Base-by-base conservation (phyloP, 2,888 invertebrate genomes). In the Volucella zonaria region DNA sequence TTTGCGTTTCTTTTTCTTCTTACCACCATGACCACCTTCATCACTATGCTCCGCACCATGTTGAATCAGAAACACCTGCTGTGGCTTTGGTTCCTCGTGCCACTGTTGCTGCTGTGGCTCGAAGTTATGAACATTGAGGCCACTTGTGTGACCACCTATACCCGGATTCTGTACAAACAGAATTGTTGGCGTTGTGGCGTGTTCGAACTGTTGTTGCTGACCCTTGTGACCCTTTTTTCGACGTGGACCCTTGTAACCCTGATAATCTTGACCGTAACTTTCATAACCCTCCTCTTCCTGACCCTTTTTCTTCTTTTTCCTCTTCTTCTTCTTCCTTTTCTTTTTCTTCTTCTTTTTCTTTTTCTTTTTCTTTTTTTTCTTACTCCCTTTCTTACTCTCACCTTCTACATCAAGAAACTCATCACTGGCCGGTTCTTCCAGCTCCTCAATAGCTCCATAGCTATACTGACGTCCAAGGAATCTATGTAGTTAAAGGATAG, bases 391-490 rank as follows among this genome's bases (percentile, higher is more conserved):
- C 42, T 86, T 82, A 67, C 47, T 43, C 77, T 86, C 88, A 38
- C 89, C 90, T 82, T 89, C 87, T 42, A 90, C 89, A 58, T 91
- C 91, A 11, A 90, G 88, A 66, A 91, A 91, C 75, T 91, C 91
- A 8, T 89, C 88, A 40, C 81, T 85, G 38, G 47, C 52, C 31
- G 54, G 18, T n/a, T 91, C 85, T 93, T 94, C 88, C 11, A 87
- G 82, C 8, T 67, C 67, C n/a, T 67, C 40, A 1, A 54, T 38
- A 11, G 86, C 87, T 15, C 67, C 81, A 87, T 89, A 89, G 59
- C 90, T 89, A 86, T 90, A 90, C 75, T 91, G 90, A 51, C 91
- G 90, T 56, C 91, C 91, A 61, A 91, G 89, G 79, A 91, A 90
- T 52, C 91, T 91, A 78, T 43, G 64, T 11, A 51, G 56, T 75